A percentile compares a stretch with the other conserved stretches of the same genome.
These are phyloP conservation scores for Belonocnema kinseyi DNA, from an alignment of 1,140 invertebrate genomes.

Conservation along the genomic window DNA sequence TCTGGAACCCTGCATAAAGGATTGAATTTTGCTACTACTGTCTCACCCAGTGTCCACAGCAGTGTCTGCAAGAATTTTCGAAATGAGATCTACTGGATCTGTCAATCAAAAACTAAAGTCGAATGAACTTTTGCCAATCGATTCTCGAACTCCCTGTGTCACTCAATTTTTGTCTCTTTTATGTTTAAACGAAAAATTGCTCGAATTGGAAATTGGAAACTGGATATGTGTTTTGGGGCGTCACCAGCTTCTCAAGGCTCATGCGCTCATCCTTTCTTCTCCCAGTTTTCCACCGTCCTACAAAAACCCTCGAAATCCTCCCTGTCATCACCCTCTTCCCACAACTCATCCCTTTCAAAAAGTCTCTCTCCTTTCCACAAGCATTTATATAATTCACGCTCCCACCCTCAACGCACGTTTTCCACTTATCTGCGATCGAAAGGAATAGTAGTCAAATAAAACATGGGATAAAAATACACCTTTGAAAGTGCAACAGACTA, in stretches of 20 bases:
- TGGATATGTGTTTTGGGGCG: background rate
- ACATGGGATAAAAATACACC: background rate
- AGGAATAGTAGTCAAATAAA: background rate
- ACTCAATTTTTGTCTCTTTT: background rate
- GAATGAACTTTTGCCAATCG: background rate
- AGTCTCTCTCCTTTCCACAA: background rate
- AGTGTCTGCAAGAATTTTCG: background rate
- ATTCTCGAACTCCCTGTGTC: background rate
- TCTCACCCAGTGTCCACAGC: background rate
- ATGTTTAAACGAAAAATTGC: background rate
- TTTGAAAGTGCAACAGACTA: too few relatives aligned
- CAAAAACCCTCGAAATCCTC: conserved; percentile 18
- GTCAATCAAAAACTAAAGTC: background rate
- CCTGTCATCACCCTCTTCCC: background rate
- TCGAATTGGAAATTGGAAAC: background rate
- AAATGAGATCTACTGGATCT: background rate
- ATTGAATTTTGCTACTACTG: conserved; percentile 4
- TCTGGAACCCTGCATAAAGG: background rate
- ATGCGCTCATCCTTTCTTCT: background rate
- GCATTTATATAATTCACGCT: conserved; percentile 16
- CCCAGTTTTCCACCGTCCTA: background rate
- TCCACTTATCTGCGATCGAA: conserved; percentile 8
- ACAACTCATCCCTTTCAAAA: background rate
- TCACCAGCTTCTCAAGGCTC: background rate
- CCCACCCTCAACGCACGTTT: background rate